Conservation (phyloP, 2,888 invertebrate species). For the Yponomeuta sedellus region DNA sequence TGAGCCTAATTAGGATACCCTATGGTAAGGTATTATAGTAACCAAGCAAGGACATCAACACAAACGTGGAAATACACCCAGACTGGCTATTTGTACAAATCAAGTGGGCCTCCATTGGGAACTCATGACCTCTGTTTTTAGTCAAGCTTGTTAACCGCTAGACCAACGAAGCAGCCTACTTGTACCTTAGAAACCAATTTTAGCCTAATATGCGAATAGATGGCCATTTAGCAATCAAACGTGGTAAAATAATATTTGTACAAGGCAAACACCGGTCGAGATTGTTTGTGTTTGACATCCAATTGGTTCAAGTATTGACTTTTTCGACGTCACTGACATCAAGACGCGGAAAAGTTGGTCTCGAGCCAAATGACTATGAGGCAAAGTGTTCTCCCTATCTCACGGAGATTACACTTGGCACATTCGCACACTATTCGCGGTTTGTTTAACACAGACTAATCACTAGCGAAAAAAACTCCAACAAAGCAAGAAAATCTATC, state of each 20-base stretch:
- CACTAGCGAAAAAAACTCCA: background rate
- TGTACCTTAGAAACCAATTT: background rate
- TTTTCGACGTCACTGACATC: background rate
- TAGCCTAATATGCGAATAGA: constrained; percentile 16
- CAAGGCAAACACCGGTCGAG: constrained; percentile 28
- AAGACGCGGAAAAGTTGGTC: background rate
- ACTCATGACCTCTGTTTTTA: too few species aligned
- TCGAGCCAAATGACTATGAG: background rate
- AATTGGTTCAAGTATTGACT: constrained; percentile 14
- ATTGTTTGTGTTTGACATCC: constrained; percentile 31
- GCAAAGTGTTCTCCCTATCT: background rate
- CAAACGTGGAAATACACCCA: too few species aligned
- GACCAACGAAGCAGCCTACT: too few species aligned
- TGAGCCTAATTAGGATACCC: too few species aligned
- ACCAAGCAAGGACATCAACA: too few species aligned
- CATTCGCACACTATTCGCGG: constrained; percentile 1
- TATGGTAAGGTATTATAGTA: too few species aligned
- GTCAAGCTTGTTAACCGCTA: too few species aligned
- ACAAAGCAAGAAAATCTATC: background rate
- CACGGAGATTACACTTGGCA: constrained; percentile 2
- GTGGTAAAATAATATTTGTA: constrained; percentile 26
- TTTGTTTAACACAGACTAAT: background rate
- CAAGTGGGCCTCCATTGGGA: too few species aligned
- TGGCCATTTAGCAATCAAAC: constrained; percentile 25
- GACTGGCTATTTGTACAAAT: too few species aligned